These are phyloP conservation scores for Motacilla alba DNA, from an alignment of 2,113 vertebrate genomes.

Conservation along the genomic window DNA sequence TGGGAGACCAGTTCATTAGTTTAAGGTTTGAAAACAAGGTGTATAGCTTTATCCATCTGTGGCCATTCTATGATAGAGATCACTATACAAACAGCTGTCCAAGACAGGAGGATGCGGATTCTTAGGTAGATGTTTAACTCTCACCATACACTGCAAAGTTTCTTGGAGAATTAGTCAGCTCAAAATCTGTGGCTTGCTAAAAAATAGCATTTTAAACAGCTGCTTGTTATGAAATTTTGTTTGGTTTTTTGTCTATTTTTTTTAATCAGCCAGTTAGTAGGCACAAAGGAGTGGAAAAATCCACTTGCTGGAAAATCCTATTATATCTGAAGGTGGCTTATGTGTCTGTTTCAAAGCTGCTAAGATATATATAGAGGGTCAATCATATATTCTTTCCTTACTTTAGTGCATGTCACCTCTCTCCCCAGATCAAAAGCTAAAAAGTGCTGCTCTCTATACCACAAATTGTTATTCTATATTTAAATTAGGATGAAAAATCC, in stretches of 20 bases:
- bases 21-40: background rate
- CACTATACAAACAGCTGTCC: background rate
- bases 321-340: background rate
- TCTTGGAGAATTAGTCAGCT: background rate
- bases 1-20: background rate
- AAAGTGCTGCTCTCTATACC: background rate
- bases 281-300: background rate
- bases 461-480: fast-evolving
- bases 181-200: background rate
- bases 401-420: background rate
- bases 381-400: background rate
- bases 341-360: background rate
- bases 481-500: background rate
- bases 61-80: background rate
- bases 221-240: background rate
- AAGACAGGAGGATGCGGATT: background rate
- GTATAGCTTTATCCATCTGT: background rate
- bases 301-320: background rate
- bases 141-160: background rate
- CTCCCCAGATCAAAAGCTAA: background rate
- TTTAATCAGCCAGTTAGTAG: background rate
- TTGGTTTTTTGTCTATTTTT: fast-evolving
- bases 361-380: background rate
- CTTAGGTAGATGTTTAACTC: background rate
- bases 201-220: background rate